Conservation (phyloP, 2,113 vertebrate genomes). For the Trinectes maculatus region DNA sequence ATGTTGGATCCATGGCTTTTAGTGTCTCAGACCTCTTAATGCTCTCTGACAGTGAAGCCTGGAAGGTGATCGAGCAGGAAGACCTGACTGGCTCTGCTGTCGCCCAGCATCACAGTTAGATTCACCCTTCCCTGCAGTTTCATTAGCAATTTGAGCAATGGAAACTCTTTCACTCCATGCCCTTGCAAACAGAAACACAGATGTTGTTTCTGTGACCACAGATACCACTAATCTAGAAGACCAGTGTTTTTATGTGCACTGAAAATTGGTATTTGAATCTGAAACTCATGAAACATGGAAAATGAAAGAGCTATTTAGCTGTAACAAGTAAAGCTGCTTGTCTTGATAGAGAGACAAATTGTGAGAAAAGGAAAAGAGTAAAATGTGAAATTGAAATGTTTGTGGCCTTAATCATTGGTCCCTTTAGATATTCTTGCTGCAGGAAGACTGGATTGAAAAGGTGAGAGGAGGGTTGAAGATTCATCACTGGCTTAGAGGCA, state of each 20-base stretch:
- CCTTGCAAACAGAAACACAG: background rate
- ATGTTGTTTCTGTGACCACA: too few relatives aligned
- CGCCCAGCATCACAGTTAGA: slow-evolving; percentile 40
- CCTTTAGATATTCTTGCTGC: slow-evolving; percentile 21
- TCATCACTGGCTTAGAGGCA: slow-evolving; percentile 58
- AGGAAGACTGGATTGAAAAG: slow-evolving; percentile 23
- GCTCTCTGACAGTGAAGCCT: slow-evolving; percentile 58
- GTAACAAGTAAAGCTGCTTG: background rate
- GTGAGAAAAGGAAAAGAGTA: background rate
- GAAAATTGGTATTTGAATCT: slow-evolving; percentile 1
- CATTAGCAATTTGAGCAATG: slow-evolving; percentile 10
- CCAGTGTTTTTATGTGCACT: background rate
- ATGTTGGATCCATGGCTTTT: slow-evolving; percentile 13
- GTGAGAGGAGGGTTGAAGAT: slow-evolving; percentile 40
- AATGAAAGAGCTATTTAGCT: background rate
- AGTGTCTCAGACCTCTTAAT: slow-evolving; percentile 44
- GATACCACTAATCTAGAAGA: background rate
- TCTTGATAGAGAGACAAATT: background rate
- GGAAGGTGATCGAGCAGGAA: slow-evolving; percentile 42
- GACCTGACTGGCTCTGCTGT: slow-evolving; percentile 42
- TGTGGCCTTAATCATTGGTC: slow-evolving; percentile 15
- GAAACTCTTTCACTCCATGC: background rate
- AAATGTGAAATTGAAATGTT: slow-evolving; percentile 5
- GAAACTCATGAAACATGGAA: background rate
- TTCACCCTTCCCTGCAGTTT: slow-evolving; percentile 4